Evolutionary conservation across 2,113 vertebrate species (phyloP), one percentile per base, ranked within the genome.

Genomic region (Misgurnus mizolepis): DNA sequence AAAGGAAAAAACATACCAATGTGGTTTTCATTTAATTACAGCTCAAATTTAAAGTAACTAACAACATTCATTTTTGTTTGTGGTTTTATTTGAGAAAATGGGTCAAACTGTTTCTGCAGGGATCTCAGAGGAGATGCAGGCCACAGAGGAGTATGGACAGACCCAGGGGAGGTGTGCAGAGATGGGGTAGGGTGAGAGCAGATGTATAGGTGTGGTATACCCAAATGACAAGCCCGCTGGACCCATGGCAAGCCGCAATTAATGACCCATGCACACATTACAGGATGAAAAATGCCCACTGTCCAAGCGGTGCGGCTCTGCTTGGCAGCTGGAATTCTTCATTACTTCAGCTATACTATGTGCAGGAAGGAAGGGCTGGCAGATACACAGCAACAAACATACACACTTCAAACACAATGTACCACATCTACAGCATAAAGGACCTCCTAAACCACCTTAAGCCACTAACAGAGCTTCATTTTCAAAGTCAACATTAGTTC

Each of bases 221-320:
- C 89, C 92, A 94, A 93, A 93, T 93, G 94, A 94, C 93, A 95
- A 94, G 92, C 90, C 88, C 90, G 92, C 83, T 91, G 93, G 93
- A 95, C 93, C 94, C 91, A 90, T 95, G 94, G 94, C 93, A 94
- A 94, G 92, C 87, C 89, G 91, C 93, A 94, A 95, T 94, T 95
- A 96, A 96, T 96, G 95, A 95, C 91, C 95, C 92, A 88, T 93
- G 92, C 92, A 91, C 93, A 95, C 93, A 94, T 93, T 91, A 93
- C 91, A 90, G 92, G 90, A 95, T 95, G 95, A 95, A 94, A 94
- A 94, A 96, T 95, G 91, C 91, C 92, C 90, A 56, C 87, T 92
- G 92, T 94, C 93, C 91, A 86, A 91, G 88, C 88, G 85, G 84
- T 84, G 88, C 90, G 88, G 88, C 91, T 89, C 90, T 88, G 90